phyloP scores from a whole-genome alignment of 2,797 vertebrate species.

The Ciconia nigra region DNA sequence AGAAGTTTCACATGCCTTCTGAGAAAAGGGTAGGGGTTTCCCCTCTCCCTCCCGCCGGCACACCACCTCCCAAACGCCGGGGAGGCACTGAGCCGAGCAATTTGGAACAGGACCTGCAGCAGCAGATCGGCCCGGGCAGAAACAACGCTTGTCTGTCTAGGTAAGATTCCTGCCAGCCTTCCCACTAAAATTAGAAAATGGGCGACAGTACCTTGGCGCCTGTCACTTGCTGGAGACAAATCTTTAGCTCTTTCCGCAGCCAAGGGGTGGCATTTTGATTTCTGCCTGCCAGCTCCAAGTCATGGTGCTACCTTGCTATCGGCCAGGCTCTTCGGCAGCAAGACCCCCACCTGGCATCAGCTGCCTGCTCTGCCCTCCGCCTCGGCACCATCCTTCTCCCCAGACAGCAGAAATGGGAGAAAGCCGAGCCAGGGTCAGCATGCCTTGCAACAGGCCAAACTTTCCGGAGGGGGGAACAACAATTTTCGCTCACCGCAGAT shows the following conservation, averaged over 20 bases:
- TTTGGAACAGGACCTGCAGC: constrained; percentile 60
- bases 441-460: rapidly evolving
- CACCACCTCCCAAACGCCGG: neutral
- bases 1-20: neutral
- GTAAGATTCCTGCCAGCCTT: constrained; percentile 75
- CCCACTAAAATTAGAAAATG: constrained; percentile 78
- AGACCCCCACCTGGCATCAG: neutral
- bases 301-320: neutral
- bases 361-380: neutral
- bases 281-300: constrained; percentile 65
- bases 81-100: constrained; percentile 63
- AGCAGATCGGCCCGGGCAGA: constrained; percentile 72
- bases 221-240: constrained; percentile 73
- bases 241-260: constrained; percentile 70
- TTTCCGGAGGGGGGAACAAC: rapidly evolving
- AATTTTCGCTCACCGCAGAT: neutral
- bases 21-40: constrained; percentile 44
- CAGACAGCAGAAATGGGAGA: neutral
- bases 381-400: neutral
- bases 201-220: constrained; percentile 78
- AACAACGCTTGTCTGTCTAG: constrained; percentile 76
- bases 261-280: constrained; percentile 74
- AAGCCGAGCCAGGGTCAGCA: rapidly evolving
- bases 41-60: constrained; percentile 42
- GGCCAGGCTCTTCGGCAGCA: neutral